A percentile compares a stretch with the other conserved stretches of the same genome.
These are phyloP conservation scores for Eupithecia tripunctaria DNA, from an alignment of 2,888 invertebrate species.

Conservation along the genomic window DNA sequence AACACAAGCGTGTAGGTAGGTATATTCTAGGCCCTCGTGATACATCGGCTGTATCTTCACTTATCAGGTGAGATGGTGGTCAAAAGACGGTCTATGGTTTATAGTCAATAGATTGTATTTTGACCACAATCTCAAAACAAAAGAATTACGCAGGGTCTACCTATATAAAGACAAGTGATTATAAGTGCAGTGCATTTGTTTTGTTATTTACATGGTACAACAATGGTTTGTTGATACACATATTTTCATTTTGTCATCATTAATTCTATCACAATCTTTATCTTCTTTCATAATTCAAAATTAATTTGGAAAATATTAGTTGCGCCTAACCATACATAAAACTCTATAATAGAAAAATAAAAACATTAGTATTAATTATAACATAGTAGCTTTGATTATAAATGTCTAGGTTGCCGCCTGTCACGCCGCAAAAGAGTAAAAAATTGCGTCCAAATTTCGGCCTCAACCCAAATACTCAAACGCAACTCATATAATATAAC, in stretches of 20 bases:
- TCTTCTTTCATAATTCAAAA: not conserved
- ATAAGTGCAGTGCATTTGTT: not conserved
- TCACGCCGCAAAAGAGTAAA: no score
- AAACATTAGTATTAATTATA: conserved; percentile 1
- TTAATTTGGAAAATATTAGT: not conserved
- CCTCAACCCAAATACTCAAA: no score
- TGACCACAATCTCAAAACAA: not conserved
- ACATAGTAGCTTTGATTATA: not conserved
- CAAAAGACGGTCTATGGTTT: not conserved
- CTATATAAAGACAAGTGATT: not conserved
- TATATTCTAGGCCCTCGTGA: not conserved
- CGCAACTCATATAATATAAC: no score
- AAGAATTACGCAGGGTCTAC: not conserved
- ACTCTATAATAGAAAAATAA: conserved; percentile 6
- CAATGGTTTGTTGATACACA: not conserved
- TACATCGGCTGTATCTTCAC: no score
- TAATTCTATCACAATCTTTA: not conserved
- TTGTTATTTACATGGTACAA: not conserved
- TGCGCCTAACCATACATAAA: conserved; percentile 13
- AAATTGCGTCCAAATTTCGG: no score
- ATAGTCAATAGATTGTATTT: no score
- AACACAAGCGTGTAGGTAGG: not conserved
- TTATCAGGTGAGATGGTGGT: not conserved
- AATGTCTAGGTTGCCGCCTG: no score
- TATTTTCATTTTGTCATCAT: not conserved